Percentiles rank a stretch among this genome's conserved stretches.
Evolutionary conservation across 2,113 vertebrate genomes (phyloP).

Genomic region (Sarotherodon lohbergeri): DNA sequence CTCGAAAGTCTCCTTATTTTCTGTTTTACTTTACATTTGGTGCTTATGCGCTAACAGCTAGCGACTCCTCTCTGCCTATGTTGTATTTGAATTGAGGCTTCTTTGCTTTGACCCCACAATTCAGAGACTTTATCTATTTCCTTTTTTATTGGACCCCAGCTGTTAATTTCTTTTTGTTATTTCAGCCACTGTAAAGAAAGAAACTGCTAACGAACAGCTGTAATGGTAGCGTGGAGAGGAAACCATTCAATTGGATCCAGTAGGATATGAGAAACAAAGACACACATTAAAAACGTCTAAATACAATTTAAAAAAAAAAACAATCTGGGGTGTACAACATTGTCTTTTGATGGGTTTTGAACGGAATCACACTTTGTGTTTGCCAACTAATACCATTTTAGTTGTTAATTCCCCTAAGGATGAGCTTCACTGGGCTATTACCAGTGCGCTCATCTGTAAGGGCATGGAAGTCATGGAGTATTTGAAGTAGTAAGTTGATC

Average conservation of each 20-base stretch:
- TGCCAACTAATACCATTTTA: not conserved
- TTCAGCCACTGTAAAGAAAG: not conserved
- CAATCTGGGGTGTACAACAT: accelerated
- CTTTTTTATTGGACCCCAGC: accelerated
- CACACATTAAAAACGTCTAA: accelerated
- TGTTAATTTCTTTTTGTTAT: not conserved
- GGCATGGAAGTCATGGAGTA: not conserved
- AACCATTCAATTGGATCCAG: not conserved
- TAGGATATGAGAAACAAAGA: not conserved
- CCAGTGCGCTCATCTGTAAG: not conserved
- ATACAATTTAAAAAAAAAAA: not conserved
- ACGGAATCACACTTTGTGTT: not conserved
- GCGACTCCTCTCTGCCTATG: not conserved
- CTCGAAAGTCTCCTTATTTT: not conserved
- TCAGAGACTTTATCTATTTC: accelerated
- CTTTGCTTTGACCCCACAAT: not conserved
- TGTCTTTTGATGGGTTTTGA: not conserved
- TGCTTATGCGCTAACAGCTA: not conserved
- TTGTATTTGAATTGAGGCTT: not conserved
- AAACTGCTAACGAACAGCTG: not conserved
- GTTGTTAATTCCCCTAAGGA: not conserved
- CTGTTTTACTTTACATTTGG: not conserved
- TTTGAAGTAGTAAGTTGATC: not conserved
- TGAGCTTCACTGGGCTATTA: not conserved
- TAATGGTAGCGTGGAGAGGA: not conserved